A percentile compares a stretch with the other conserved stretches of the same genome.
phyloP scores from a whole-genome alignment of 2,797 vertebrate species.

The Vireo griseus region DNA sequence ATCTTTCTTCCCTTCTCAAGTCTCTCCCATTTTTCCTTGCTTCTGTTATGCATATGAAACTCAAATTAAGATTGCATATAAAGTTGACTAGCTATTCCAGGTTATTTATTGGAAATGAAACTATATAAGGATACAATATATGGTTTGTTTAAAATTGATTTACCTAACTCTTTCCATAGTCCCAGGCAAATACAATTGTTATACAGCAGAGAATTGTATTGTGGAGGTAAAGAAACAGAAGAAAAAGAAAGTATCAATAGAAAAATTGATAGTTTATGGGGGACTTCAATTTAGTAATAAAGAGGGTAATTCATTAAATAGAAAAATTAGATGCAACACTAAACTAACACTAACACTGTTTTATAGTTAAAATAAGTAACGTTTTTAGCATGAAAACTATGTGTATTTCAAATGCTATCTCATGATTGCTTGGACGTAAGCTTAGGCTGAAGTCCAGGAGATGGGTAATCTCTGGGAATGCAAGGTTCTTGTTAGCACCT shows the following conservation, averaged over 20 bases:
- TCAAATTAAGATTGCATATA: conserved; percentile 60
- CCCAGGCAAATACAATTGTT: neutral
- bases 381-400: neutral
- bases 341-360: no score
- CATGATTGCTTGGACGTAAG: neutral
- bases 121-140: conserved; percentile 51
- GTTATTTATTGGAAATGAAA: conserved; percentile 66
- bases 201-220: neutral
- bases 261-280: neutral
- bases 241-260: neutral
- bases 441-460: neutral
- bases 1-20: conserved; percentile 47
- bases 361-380: neutral
- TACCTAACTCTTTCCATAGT: conserved; percentile 12
- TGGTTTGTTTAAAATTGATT: conserved; percentile 59
- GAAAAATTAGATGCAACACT: neutral
- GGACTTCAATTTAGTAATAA: neutral
- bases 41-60: conserved; percentile 44
- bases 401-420: neutral
- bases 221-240: neutral
- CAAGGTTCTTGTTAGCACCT: neutral
- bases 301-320: neutral
- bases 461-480: neutral
- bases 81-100: conserved; percentile 53
- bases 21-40: conserved; percentile 40